A percentile compares a stretch with the other conserved stretches of the same genome.
These are phyloP conservation scores for Cariama cristata DNA, from an alignment of 2,113 vertebrate genomes.

Conservation along the genomic window DNA sequence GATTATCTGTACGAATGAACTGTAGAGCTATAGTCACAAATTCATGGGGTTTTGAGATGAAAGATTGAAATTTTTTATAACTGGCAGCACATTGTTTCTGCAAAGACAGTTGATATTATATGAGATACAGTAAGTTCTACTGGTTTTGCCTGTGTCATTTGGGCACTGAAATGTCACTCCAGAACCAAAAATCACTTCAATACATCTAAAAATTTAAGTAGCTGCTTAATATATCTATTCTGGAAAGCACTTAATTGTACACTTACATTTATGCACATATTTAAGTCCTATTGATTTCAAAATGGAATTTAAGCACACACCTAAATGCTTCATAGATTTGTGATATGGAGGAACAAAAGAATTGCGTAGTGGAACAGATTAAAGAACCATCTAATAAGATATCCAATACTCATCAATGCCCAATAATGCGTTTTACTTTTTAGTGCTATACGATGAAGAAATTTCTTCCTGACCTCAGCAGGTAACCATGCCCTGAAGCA, in stretches of 20 bases:
- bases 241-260: background rate
- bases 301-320: slow-evolving; percentile 3
- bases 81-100: background rate
- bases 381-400: slow-evolving; percentile 25
- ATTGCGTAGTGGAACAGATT: slow-evolving; percentile 8
- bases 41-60: background rate
- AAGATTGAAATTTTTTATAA: background rate
- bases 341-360: background rate
- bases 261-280: background rate
- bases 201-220: background rate
- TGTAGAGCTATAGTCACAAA: background rate
- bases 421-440: slow-evolving; percentile 34
- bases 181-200: background rate
- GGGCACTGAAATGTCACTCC: background rate
- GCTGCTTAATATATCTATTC: slow-evolving; percentile 4
- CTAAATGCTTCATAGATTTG: slow-evolving; percentile 25
- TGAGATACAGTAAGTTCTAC: background rate
- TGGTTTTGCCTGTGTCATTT: background rate
- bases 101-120: background rate
- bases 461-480: slow-evolving; percentile 58
- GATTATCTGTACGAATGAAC: background rate
- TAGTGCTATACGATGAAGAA: slow-evolving; percentile 14
- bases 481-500: slow-evolving; percentile 26
- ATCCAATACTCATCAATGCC: slow-evolving; percentile 15
- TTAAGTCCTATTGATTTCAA: slow-evolving; percentile 44